These are phyloP conservation scores for Dolichotis patagonum DNA, from an alignment of 2,113 vertebrate species.

Conservation along the genomic window DNA sequence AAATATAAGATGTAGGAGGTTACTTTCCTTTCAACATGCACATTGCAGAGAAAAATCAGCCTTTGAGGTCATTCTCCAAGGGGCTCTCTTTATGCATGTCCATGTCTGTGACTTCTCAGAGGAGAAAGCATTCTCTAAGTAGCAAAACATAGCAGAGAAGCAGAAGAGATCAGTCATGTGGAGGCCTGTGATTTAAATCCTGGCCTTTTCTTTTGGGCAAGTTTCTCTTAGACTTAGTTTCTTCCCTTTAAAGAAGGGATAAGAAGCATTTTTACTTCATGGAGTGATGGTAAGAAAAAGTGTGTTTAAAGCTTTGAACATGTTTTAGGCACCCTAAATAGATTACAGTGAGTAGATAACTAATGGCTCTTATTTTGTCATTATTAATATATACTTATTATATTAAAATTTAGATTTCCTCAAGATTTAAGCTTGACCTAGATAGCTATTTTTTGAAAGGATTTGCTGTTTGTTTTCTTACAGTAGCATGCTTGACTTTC, in stretches of 20 bases:
- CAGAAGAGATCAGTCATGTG: not conserved
- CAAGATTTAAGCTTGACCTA: constrained; percentile 38
- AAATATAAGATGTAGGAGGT: constrained; percentile 50
- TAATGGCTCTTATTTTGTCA: constrained; percentile 34
- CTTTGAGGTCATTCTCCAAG: constrained; percentile 59
- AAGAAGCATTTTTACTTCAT: constrained; percentile 44
- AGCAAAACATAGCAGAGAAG: constrained; percentile 22
- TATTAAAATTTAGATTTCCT: constrained; percentile 51
- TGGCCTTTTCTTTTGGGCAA: not conserved
- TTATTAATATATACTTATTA: constrained; percentile 47
- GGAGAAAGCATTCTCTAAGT: constrained; percentile 28
- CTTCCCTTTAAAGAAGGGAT: constrained; percentile 26
- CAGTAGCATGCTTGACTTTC: not conserved
- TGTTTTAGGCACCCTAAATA: not conserved
- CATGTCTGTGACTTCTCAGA: constrained; percentile 52
- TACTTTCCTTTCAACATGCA: constrained; percentile 58
- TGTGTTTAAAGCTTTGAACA: constrained; percentile 15
- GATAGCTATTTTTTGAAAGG: constrained; percentile 29
- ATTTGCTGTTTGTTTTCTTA: constrained; percentile 52
- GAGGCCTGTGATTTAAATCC: not conserved
- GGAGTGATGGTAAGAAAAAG: constrained; percentile 9
- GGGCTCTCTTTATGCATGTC: constrained; percentile 32
- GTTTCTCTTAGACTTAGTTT: constrained; percentile 13
- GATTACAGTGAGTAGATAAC: constrained; percentile 30
- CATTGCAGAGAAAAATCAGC: constrained; percentile 48